Conservation (phyloP, 2,888 invertebrate genomes). For the Morpho helenor region DNA sequence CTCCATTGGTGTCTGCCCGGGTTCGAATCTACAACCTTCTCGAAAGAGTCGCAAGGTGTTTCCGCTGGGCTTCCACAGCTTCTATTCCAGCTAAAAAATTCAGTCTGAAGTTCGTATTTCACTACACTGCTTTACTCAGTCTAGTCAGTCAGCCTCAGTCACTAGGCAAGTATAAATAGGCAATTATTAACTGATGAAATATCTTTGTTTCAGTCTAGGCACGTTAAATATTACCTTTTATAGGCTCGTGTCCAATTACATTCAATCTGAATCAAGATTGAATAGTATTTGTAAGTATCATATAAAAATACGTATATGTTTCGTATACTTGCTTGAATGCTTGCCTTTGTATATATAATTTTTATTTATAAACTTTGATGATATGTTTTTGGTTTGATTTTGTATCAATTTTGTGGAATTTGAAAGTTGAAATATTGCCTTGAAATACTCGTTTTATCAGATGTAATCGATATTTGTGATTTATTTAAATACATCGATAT, state of each 20-base stretch:
- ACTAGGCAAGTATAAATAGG: too few species aligned
- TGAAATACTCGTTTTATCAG: conserved; percentile 6
- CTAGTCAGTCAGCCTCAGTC: too few species aligned
- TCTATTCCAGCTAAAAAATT: too few species aligned
- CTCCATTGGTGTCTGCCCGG: too few species aligned
- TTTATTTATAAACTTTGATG: not conserved
- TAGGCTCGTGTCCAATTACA: not conserved
- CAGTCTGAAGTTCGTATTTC: too few species aligned
- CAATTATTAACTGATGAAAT: too few species aligned
- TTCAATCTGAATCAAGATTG: not conserved
- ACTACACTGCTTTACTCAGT: too few species aligned
- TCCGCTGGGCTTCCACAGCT: too few species aligned
- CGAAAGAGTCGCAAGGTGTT: too few species aligned
- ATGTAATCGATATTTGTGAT: not conserved
- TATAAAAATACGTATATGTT: not conserved
- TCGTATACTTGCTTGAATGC: conserved; percentile 7
- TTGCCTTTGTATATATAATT: conserved; percentile 7
- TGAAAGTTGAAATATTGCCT: not conserved
- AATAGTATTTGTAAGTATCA: conserved; percentile 1
- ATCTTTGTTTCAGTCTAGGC: not conserved
- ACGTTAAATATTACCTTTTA: not conserved
- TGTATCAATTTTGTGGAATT: not conserved
- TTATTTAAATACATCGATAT: not conserved
- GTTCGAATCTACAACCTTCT: too few species aligned
- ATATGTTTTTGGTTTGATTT: not conserved